Evolutionary conservation across 2,113 vertebrate species (phyloP), one percentile per base, ranked within the genome.

Genomic region (Podocnemis expansa): DNA sequence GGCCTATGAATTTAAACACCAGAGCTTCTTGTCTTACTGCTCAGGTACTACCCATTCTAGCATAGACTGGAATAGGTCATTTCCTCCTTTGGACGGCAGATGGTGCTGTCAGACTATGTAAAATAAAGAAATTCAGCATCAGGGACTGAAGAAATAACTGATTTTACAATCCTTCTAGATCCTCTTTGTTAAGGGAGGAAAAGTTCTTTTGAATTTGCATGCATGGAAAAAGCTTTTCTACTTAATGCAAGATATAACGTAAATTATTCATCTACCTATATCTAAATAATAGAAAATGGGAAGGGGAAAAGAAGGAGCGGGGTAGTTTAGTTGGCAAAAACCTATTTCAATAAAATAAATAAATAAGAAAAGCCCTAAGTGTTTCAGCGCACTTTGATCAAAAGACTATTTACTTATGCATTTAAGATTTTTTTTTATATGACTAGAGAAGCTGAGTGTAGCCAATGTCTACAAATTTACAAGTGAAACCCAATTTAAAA

Each of bases 81-180:
- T 45, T 31, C 54, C 45, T n/a, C 3, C 21, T 10, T 29, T 52
- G 0, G 76, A 87, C 97, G 5, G 94, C 94, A 97, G 96, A 89
- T 91, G 97, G 96, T 91, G 94, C 96, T 97, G 75, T 93, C 90
- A 94, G 96, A 83, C 82, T 29, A 76, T 21, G 89, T 45, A 34
- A 88, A 6, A 12, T 9, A 7, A 2, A 0, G 34, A n/a, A 1
- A 16, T 14, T 55, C 12, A 16, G 2, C 6, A 38, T 76, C 31
- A 1, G 41, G 73, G 73, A 76, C 12, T 45, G 27, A 70, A 17
- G 45, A 31, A 19, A 47, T 76, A 45, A 87, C 19, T 79, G 73
- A 45, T 19, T 43, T 63, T 25, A 54, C 10, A 52, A 8, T 54
- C n/a, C 55, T 29, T 47, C 27, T 67, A 49, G n/a, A 43, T 60